A percentile compares a stretch with the other conserved stretches of the same genome.
Conservation (phyloP, 2,113 vertebrate species). For the Ondatra zibethicus region DNA sequence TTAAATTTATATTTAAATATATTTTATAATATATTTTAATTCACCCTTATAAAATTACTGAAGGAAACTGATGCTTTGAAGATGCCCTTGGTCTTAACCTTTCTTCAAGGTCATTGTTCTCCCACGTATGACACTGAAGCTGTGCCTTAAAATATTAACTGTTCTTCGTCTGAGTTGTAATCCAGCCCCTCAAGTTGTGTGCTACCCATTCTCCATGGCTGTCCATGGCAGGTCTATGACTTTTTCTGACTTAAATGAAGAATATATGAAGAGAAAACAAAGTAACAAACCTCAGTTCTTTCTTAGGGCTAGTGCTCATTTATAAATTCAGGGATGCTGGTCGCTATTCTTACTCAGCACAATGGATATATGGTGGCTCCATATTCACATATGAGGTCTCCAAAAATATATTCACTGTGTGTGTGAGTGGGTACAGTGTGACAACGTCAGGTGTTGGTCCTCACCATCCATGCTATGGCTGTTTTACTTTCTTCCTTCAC, state of each 20-base stretch:
- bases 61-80: not conserved
- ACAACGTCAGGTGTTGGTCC: not conserved
- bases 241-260: not conserved
- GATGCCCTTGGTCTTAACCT: not conserved
- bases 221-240: rapidly evolving
- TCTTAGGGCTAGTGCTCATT: no score
- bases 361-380: not conserved
- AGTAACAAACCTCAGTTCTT: not conserved
- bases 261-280: not conserved
- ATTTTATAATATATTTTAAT: not conserved
- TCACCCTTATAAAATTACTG: not conserved
- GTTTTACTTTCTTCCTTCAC: not conserved
- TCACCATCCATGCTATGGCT: not conserved
- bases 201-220: not conserved
- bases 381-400: not conserved
- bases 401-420: not conserved
- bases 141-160: not conserved
- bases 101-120: not conserved
- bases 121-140: not conserved
- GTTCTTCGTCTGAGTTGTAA: not conserved
- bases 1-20: no score
- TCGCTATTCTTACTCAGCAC: not conserved
- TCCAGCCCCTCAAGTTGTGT: not conserved
- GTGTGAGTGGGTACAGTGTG: not conserved
- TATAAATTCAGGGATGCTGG: not conserved